These are phyloP conservation scores for Vanessa atalanta DNA, from an alignment of 1,140 invertebrate genomes.

Conservation along the genomic window DNA sequence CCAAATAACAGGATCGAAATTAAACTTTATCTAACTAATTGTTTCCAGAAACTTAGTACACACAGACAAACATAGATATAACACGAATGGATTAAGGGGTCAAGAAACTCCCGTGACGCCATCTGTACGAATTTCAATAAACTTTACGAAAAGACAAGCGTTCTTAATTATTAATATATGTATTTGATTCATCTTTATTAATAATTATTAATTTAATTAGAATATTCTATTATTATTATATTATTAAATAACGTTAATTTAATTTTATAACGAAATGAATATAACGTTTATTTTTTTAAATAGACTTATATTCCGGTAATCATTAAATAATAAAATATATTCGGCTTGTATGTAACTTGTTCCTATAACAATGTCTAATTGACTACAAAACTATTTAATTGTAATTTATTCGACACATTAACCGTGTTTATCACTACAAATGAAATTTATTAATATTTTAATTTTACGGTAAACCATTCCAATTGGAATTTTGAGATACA, in stretches of 20 bases:
- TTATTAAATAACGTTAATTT: background rate
- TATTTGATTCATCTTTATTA: background rate
- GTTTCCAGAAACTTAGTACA: background rate
- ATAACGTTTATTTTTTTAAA: background rate
- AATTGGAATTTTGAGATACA: background rate
- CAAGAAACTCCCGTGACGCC: conserved; percentile 42
- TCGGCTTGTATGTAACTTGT: background rate
- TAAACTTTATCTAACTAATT: conserved; percentile 11
- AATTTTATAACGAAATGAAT: background rate
- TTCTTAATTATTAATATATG: background rate
- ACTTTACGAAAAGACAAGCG: conserved; percentile 16
- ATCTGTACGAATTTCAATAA: conserved; percentile 41
- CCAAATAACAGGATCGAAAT: background rate
- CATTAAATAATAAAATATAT: conserved; percentile 1
- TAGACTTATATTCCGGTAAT: background rate
- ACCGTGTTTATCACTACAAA: background rate
- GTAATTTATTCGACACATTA: background rate
- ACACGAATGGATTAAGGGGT: conserved; percentile 29
- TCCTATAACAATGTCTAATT: background rate
- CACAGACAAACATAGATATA: conserved; percentile 11
- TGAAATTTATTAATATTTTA: too few relatives aligned
- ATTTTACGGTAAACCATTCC: background rate
- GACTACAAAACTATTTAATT: conserved; percentile 4
- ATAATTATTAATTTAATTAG: background rate
- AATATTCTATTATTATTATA: too few relatives aligned